Conservation (phyloP, 2,888 invertebrate genomes). For the Cartodere bifasciata region DNA sequence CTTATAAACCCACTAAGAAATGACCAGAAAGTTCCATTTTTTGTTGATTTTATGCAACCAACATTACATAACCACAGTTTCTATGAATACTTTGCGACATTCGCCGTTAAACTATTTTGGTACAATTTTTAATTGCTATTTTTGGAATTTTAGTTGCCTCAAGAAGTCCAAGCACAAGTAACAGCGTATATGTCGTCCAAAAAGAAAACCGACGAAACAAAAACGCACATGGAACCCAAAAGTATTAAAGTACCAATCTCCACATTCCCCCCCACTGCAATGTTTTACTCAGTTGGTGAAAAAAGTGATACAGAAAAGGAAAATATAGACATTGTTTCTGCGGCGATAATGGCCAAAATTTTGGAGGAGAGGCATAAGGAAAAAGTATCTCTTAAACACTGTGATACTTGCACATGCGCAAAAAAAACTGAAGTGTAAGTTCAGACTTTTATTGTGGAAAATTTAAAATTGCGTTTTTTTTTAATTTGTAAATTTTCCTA, state of each 20-base stretch:
- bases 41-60: too few relatives aligned
- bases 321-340: slow-evolving; percentile 62
- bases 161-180: slow-evolving; percentile 84
- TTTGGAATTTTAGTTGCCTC: slow-evolving; percentile 61
- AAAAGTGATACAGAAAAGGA: slow-evolving; percentile 29
- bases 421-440: too few relatives aligned
- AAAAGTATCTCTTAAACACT: slow-evolving; percentile 62
- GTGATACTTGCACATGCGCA: slow-evolving; percentile 68
- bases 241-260: slow-evolving; percentile 64
- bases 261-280: slow-evolving; percentile 74
- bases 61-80: too few relatives aligned
- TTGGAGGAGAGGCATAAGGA: slow-evolving; percentile 78
- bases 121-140: slow-evolving; percentile 5
- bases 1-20: too few relatives aligned
- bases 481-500: too few relatives aligned
- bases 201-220: slow-evolving; percentile 36
- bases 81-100: too few relatives aligned
- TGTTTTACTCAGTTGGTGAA: slow-evolving; percentile 55
- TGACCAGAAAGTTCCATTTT: too few relatives aligned
- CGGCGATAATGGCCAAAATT: slow-evolving; percentile 84
- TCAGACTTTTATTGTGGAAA: too few relatives aligned
- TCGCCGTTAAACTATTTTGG: too few relatives aligned
- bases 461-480: too few relatives aligned
- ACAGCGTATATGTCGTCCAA: slow-evolving; percentile 61
- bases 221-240: slow-evolving; percentile 38